Percentiles rank a stretch among this genome's conserved stretches.
These are phyloP conservation scores for Sorex fumeus DNA, from an alignment of 2,113 vertebrate genomes.

Conservation along the genomic window DNA sequence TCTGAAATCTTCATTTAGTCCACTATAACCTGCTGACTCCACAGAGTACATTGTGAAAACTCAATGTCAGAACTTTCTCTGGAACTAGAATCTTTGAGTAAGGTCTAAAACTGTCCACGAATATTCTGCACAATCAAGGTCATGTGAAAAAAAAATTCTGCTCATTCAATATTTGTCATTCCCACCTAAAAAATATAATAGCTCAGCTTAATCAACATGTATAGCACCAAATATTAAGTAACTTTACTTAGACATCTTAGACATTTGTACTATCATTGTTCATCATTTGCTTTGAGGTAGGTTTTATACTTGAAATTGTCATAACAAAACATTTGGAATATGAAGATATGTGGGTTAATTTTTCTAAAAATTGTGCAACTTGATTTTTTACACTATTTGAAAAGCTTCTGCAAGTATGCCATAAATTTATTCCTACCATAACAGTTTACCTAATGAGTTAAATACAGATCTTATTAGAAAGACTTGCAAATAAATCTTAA, in stretches of 20 bases:
- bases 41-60: not conserved
- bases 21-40: not conserved
- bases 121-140: not conserved
- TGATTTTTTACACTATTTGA: not conserved
- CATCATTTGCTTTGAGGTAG: slow-evolving; percentile 38
- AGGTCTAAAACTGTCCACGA: not conserved
- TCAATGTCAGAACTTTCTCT: not conserved
- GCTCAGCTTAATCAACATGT: not conserved
- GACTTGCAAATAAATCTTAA: not conserved
- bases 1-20: not conserved
- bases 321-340: not conserved
- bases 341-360: not conserved
- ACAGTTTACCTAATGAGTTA: not conserved
- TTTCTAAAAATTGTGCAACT: not conserved
- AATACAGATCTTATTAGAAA: not conserved
- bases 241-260: not conserved
- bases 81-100: not conserved
- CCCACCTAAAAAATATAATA: not conserved
- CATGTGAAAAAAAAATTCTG: not conserved
- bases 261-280: not conserved
- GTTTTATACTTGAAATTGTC: not conserved
- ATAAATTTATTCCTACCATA: not conserved
- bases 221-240: slow-evolving; percentile 2
- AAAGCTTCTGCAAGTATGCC: not conserved
- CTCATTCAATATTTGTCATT: not conserved